Conservation (phyloP, 2,797 vertebrate genomes). For the Somateria mollissima region DNA sequence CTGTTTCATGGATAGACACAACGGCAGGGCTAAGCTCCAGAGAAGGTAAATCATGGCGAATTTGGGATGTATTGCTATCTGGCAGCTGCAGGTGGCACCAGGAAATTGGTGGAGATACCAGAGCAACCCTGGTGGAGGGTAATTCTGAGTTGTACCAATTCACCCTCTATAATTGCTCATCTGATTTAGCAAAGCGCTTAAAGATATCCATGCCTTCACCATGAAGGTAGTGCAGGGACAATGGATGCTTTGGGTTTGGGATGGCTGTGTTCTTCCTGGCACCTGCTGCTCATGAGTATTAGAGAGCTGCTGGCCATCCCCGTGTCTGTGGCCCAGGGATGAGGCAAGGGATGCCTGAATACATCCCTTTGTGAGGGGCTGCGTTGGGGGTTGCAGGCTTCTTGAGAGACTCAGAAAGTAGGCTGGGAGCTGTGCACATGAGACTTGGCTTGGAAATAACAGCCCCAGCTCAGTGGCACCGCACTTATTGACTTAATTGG, state of each 20-base stretch:
- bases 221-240: fast-evolving
- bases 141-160: not conserved
- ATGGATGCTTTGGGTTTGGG: fast-evolving
- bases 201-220: fast-evolving
- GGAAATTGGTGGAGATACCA: not conserved
- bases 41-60: fast-evolving
- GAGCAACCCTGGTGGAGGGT: not conserved
- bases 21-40: fast-evolving
- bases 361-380: not conserved
- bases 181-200: fast-evolving
- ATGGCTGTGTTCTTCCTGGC: not conserved
- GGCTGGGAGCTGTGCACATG: not conserved
- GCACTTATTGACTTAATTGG: slow-evolving; percentile 1
- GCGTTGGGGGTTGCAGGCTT: fast-evolving
- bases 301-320: fast-evolving
- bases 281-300: not conserved
- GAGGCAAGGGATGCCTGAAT: not conserved
- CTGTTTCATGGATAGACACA: not conserved
- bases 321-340: fast-evolving
- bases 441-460: not conserved
- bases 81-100: not conserved
- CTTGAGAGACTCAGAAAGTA: not conserved
- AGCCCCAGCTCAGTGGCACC: not conserved
- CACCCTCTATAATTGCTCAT: fast-evolving
- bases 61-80: not conserved